Base-by-base conservation (phyloP, 92 coral and sea anemone genomes). In the Blastomussa wellsi region DNA sequence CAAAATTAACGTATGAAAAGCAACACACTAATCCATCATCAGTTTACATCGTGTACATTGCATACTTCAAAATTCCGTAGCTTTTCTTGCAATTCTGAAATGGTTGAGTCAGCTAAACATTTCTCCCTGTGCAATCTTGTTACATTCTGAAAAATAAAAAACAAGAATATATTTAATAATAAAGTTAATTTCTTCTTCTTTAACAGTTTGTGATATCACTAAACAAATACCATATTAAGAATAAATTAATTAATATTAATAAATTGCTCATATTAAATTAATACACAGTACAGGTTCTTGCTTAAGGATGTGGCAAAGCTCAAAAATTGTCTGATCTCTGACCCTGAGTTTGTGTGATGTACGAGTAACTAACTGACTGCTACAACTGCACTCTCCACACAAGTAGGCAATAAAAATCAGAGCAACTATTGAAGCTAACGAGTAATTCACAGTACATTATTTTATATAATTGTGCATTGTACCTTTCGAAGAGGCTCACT, bases 401-500 rank as follows among this genome's bases (percentile, higher is more conserved):
- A 12, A 42, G n/a, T n/a, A n/a, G n/a, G n/a, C n/a, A n/a, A n/a
- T n/a, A n/a, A n/a, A n/a, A n/a, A n/a, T n/a, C n/a, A n/a, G n/a
- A n/a, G n/a, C n/a, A n/a, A n/a, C n/a, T n/a, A n/a, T n/a, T n/a
- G n/a, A n/a, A n/a, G n/a, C n/a, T n/a, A n/a, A n/a, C n/a, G n/a
- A n/a, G n/a, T n/a, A n/a, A n/a, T n/a, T n/a, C n/a, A n/a, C n/a
- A n/a, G n/a, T n/a, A n/a, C n/a, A n/a, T n/a, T n/a, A n/a, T n/a
- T n/a, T n/a, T n/a, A n/a, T n/a, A n/a, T n/a, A n/a, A n/a, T n/a
- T n/a, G n/a, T n/a, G 11, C 17, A 41, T 7, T 26, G n/a, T 51
- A 86, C 98, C 93, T 96, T 96, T 20, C 88, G 84, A 36, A 94
- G 86, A 38, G 98, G 96, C 68, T 92, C 98, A 62, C 83, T 82